Evolutionary conservation across 2,113 vertebrate genomes (phyloP).

Genomic region (Pholis gunnellus): DNA sequence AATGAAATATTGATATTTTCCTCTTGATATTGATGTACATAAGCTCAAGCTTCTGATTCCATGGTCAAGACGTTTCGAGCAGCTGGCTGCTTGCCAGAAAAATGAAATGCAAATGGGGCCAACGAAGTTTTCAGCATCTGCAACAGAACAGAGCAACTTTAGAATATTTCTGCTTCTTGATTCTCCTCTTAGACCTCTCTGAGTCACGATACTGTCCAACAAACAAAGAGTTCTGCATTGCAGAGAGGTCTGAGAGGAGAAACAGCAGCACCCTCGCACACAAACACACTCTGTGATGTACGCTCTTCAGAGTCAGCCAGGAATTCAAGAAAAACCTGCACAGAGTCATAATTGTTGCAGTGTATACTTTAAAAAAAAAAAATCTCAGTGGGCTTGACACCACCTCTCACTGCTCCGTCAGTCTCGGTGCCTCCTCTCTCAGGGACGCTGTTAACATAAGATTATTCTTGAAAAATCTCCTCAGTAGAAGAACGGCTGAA

Average conservation of each 20-base stretch:
- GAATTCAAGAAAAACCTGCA: slow-evolving; percentile 49
- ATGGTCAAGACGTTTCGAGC: slow-evolving; percentile 11
- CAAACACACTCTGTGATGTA: slow-evolving; percentile 49
- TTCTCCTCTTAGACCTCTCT: slow-evolving; percentile 35
- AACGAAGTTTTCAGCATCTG: slow-evolving; percentile 25
- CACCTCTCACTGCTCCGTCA: slow-evolving; percentile 58
- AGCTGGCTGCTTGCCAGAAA: neutral
- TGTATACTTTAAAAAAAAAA: slow-evolving; percentile 33
- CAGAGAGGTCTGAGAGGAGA: slow-evolving; percentile 53
- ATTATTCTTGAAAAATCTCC: slow-evolving; percentile 62
- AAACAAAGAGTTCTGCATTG: slow-evolving; percentile 25
- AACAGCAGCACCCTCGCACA: slow-evolving; percentile 48
- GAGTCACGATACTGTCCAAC: slow-evolving; percentile 49
- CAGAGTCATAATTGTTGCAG: slow-evolving; percentile 66
- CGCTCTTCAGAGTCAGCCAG: slow-evolving; percentile 52
- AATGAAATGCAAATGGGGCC: slow-evolving; percentile 45
- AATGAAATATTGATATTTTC: slow-evolving; percentile 42
- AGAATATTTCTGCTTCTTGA: slow-evolving; percentile 28
- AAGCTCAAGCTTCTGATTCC: neutral
- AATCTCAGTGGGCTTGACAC: slow-evolving; percentile 72
- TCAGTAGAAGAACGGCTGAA: slow-evolving; percentile 38
- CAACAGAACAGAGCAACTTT: slow-evolving; percentile 22
- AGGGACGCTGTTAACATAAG: slow-evolving; percentile 54
- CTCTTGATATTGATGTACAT: neutral
- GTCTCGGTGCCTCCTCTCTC: slow-evolving; percentile 50